These are phyloP conservation scores for Paramisgurnus dabryanus DNA, from an alignment of 2,113 vertebrate genomes.

Conservation along the genomic window DNA sequence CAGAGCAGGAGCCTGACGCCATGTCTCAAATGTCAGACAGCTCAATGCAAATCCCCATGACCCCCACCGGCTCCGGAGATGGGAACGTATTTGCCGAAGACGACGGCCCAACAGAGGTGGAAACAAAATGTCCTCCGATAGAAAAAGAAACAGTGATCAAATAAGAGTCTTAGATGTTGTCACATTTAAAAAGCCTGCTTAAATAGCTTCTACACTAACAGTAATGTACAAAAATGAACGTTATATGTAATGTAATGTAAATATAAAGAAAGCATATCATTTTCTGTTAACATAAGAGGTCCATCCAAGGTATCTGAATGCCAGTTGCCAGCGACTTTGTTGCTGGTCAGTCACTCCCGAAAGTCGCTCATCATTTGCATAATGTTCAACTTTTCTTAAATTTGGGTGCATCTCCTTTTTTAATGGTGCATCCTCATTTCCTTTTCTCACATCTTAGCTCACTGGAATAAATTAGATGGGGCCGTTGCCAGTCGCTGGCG, in stretches of 20 bases:
- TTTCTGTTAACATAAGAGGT: no score
- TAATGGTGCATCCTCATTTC: no score
- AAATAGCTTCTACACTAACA: neutral
- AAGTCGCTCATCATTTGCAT: no score
- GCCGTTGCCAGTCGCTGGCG: no score
- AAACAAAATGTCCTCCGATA: slow-evolving; percentile 34
- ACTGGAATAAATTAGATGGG: no score
- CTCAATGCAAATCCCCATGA: slow-evolving; percentile 63
- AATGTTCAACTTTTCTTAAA: no score
- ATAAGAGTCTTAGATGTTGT: neutral
- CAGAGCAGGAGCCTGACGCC: slow-evolving; percentile 52
- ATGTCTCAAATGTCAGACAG: slow-evolving; percentile 63
- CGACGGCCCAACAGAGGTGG: neutral
- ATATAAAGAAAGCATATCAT: no score
- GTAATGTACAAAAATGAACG: neutral
- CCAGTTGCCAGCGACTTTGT: no score
- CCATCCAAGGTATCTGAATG: neutral
- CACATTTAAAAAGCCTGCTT: neutral
- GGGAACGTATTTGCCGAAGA: slow-evolving; percentile 63
- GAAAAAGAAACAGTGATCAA: slow-evolving; percentile 1
- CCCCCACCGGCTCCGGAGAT: slow-evolving; percentile 50
- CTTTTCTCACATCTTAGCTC: no score
- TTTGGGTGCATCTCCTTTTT: no score
- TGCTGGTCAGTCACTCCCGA: no score
- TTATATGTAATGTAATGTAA: no score